These are phyloP conservation scores for Percopsis omiscomaycus DNA, from an alignment of 2,797 vertebrate genomes.

Conservation along the genomic window DNA sequence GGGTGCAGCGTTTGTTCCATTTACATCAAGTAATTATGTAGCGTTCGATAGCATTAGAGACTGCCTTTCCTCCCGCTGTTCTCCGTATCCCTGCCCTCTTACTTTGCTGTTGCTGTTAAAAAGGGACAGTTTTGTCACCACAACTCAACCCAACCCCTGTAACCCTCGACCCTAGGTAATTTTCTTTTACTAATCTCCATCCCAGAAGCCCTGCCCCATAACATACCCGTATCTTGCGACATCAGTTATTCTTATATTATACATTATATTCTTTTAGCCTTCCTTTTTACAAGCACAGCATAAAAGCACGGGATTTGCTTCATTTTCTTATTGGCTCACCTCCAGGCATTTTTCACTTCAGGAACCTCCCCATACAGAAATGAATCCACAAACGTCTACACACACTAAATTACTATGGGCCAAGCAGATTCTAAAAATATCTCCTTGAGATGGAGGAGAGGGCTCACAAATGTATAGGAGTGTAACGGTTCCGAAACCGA, in stretches of 20 bases:
- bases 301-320: conserved; percentile 1
- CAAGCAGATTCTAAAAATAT: no score
- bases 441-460: no score
- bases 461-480: no score
- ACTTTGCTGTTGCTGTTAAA: conserved; percentile 15
- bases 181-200: conserved; percentile 39
- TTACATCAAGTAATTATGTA: conserved; percentile 36
- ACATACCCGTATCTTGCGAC: conserved; percentile 2
- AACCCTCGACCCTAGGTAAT: conserved; percentile 36
- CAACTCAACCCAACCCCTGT: conserved; percentile 11
- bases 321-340: conserved; percentile 1
- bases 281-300: conserved; percentile 3
- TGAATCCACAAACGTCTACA: neutral
- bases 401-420: neutral
- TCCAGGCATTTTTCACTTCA: neutral
- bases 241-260: conserved; percentile 1
- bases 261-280: neutral
- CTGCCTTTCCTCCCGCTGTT: no score
- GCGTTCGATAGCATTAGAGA: conserved; percentile 13
- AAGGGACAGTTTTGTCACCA: conserved; percentile 55
- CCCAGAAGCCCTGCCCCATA: neutral
- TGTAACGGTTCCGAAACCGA: no score
- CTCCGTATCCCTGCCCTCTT: conserved; percentile 8
- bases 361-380: neutral
- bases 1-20: conserved; percentile 24